Conservation (phyloP, 1,140 invertebrate genomes). For the Zaprionus ghesquierei region DNA sequence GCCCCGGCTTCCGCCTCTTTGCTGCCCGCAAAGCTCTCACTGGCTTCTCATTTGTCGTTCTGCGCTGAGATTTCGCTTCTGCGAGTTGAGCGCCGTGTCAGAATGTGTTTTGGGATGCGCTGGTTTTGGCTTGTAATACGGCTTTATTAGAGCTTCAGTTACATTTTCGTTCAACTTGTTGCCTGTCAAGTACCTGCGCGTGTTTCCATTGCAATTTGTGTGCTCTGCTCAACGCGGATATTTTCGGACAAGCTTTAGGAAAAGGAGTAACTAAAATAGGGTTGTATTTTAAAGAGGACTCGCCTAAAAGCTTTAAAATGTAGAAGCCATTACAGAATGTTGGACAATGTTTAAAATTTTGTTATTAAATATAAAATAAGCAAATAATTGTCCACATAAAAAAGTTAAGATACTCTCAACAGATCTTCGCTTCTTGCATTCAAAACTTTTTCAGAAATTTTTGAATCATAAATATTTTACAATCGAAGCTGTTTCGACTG, state of each 20-base stretch:
- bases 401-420: too few relatives aligned
- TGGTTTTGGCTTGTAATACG: constrained; percentile 27
- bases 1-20: background rate
- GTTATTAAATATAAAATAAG: too few relatives aligned
- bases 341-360: too few relatives aligned
- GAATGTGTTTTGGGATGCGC: constrained; percentile 11
- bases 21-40: background rate
- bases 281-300: background rate
- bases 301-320: too few relatives aligned
- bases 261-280: background rate
- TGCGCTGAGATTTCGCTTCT: constrained; percentile 41
- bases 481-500: background rate
- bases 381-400: too few relatives aligned
- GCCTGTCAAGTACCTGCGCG: constrained; percentile 6
- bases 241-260: background rate
- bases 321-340: too few relatives aligned
- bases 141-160: constrained; percentile 46
- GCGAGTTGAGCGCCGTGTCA: background rate
- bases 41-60: constrained; percentile 34
- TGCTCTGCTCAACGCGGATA: background rate
- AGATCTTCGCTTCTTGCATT: too few relatives aligned
- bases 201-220: background rate
- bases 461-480: background rate
- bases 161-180: constrained; percentile 22
- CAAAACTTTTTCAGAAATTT: background rate